Evolutionary conservation across 2,113 vertebrate genomes (phyloP).

Genomic region (Eleginops maclovinus): DNA sequence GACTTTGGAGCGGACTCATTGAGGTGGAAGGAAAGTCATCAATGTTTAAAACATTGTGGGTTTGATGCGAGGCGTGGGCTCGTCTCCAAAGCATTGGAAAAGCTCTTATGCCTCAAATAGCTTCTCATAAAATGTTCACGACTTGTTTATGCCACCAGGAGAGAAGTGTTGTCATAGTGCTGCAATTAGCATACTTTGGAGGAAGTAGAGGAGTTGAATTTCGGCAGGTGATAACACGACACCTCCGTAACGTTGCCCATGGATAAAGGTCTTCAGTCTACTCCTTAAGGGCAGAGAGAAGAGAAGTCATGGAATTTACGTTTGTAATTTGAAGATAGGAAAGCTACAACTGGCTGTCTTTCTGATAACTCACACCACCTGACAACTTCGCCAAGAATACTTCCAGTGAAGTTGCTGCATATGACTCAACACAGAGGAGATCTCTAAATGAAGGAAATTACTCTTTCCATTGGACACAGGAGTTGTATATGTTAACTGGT

Average conservation of each 20-base stretch:
- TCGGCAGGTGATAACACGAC: constrained; percentile 48
- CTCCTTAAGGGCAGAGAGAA: neutral
- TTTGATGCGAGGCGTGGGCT: constrained; percentile 11
- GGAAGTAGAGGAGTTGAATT: constrained; percentile 22
- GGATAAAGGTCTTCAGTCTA: constrained; percentile 13
- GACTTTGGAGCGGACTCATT: constrained; percentile 8
- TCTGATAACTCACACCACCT: neutral
- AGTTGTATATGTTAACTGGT: neutral
- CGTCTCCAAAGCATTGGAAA: constrained; percentile 55
- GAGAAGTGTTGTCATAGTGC: constrained; percentile 43
- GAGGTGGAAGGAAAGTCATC: constrained; percentile 74
- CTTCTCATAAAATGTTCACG: constrained; percentile 74
- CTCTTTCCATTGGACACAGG: neutral
- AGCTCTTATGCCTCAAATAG: constrained; percentile 71
- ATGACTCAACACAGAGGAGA: neutral
- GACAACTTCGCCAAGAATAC: constrained; percentile 2
- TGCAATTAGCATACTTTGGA: constrained; percentile 47
- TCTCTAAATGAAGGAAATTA: neutral
- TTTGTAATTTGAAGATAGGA: neutral
- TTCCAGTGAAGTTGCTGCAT: neutral
- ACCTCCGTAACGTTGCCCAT: constrained; percentile 11
- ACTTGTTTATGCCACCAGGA: constrained; percentile 71
- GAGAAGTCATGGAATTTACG: neutral
- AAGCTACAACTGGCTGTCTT: neutral
- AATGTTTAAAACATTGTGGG: constrained; percentile 72